Conservation (phyloP, 2,888 invertebrate species). For the Lasioglossum marginatum region DNA sequence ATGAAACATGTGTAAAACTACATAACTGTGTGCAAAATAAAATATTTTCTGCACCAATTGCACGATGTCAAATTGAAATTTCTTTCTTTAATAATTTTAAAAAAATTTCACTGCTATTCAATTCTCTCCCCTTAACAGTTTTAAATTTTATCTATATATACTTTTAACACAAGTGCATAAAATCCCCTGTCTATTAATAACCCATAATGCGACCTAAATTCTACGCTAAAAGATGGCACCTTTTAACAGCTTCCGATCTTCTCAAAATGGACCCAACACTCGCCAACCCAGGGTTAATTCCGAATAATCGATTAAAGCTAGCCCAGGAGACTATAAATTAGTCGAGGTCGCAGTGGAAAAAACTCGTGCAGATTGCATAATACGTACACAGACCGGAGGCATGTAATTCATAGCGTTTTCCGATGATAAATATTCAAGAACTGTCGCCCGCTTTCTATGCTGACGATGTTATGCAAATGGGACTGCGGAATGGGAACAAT, state of each 20-base stretch:
- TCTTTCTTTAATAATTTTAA: background rate
- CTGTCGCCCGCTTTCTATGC: constrained; percentile 26
- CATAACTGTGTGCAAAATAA: background rate
- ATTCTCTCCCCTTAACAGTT: background rate
- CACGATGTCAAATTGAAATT: background rate
- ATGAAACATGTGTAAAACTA: background rate
- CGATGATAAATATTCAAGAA: constrained; percentile 30
- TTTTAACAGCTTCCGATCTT: background rate
- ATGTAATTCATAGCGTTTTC: constrained; percentile 32
- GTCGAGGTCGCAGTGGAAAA: background rate
- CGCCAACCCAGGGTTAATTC: constrained; percentile 28
- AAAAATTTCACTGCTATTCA: background rate
- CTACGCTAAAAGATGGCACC: background rate
- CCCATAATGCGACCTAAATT: background rate
- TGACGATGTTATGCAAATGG: constrained; percentile 34
- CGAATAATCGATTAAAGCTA: constrained; percentile 33
- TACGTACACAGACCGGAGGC: constrained; percentile 1
- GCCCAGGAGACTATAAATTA: background rate
- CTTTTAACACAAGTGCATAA: background rate
- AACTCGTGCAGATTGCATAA: background rate
- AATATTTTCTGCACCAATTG: background rate
- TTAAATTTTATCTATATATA: background rate
- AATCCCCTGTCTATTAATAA: background rate
- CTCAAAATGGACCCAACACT: background rate
- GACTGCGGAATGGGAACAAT: constrained; percentile 20